These are phyloP conservation scores for Cinara cedri DNA, from an alignment of 2,888 invertebrate species.

Conservation along the genomic window DNA sequence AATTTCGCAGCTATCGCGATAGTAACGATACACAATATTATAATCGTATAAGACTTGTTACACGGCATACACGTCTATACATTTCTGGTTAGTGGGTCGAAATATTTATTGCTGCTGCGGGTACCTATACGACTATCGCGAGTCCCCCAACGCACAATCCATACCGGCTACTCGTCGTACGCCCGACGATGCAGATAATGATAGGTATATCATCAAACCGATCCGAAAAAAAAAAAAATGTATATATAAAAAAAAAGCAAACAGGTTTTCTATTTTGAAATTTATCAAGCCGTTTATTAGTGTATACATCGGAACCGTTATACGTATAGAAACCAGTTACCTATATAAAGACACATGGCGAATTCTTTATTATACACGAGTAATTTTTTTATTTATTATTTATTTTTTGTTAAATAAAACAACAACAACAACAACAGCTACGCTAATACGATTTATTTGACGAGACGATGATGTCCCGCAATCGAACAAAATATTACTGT, in stretches of 20 bases:
- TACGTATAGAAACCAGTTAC: slow-evolving; percentile 31
- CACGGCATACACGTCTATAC: too few relatives aligned
- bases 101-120: too few relatives aligned
- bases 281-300: slow-evolving; percentile 36
- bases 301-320: slow-evolving; percentile 29
- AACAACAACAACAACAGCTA: neutral
- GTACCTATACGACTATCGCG: too few relatives aligned
- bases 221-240: neutral
- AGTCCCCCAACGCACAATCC: neutral
- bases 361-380: slow-evolving; percentile 12
- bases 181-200: neutral
- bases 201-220: too few relatives aligned
- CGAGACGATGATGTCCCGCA: slow-evolving; percentile 8
- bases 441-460: slow-evolving; percentile 10
- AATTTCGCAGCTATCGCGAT: too few relatives aligned
- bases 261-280: slow-evolving; percentile 43
- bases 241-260: neutral
- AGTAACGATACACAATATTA: too few relatives aligned
- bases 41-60: too few relatives aligned
- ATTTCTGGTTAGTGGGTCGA: too few relatives aligned
- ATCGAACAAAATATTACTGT: slow-evolving; percentile 18
- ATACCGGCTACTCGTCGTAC: slow-evolving; percentile 6
- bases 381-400: too few relatives aligned
- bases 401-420: neutral
- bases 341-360: slow-evolving; percentile 36